Evolutionary conservation across 2,888 invertebrate species (phyloP), one percentile per base, ranked within the genome.

Genomic region (Torymus tubicola): DNA sequence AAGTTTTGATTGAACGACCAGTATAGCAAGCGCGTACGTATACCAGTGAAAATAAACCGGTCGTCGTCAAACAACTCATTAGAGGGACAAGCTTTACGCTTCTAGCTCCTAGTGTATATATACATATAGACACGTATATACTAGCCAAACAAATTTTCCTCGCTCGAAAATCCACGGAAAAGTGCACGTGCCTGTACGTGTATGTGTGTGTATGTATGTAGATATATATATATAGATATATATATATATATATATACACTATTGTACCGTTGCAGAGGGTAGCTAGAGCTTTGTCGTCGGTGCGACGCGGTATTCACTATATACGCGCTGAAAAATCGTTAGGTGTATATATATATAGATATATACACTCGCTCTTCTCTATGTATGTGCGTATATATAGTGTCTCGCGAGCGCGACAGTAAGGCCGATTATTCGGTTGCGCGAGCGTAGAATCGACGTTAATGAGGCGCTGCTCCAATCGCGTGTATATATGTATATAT

Each of bases 251-350:
- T n/a, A n/a, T n/a, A n/a, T n/a, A n/a, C n/a, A n/a, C n/a, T n/a
- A n/a, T n/a, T n/a, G n/a, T n/a, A n/a, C n/a, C n/a, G n/a, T n/a
- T n/a, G n/a, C n/a, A n/a, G n/a, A n/a, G n/a, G n/a, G n/a, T n/a
- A n/a, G n/a, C n/a, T n/a, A n/a, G 11, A 10, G 16, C 58, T 71
- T 60, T 71, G 18, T 50, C 24, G 52, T 24, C 18, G n/a, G n/a
- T n/a, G n/a, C n/a, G n/a, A n/a, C n/a, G n/a, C n/a, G n/a, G n/a
- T n/a, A n/a, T n/a, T n/a, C n/a, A n/a, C n/a, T n/a, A 42, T 13
- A 24, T 31, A 50, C 63, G 65, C 53, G n/a, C 53, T 42, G 76
- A 80, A 80, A 80, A 80, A 80, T 80, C 71, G 67, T 80, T 80
- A 76, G 13, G 16, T 2, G 11, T 71, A 61, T 50, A 63, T n/a